Evolutionary conservation across 1,140 invertebrate species (phyloP).

Genomic region (Sarcophaga peregrina): DNA sequence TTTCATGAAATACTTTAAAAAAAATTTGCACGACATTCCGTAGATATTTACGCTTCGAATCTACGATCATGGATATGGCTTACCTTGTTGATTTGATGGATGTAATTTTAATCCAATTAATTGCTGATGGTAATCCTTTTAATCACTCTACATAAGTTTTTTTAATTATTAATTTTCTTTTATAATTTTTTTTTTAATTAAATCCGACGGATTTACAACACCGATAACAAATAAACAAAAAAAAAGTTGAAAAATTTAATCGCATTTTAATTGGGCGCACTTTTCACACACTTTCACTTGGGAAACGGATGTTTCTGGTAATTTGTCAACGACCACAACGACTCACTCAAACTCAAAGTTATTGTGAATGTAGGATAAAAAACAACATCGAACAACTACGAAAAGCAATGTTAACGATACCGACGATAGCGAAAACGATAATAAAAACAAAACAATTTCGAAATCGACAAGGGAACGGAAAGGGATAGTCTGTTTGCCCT

Average conservation of each 20-base stretch:
- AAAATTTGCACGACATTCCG: no score
- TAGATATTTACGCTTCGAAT: not conserved
- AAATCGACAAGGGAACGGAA: constrained; percentile 41
- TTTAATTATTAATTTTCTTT: not conserved
- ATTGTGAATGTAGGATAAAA: not conserved
- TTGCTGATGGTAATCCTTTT: not conserved
- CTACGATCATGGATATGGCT: not conserved
- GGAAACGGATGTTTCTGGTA: constrained; percentile 59
- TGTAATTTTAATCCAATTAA: constrained; percentile 8
- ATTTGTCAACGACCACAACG: constrained; percentile 57
- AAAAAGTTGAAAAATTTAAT: not conserved
- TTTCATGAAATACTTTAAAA: not conserved
- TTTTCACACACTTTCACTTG: constrained; percentile 12
- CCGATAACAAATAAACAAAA: not conserved
- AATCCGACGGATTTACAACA: not conserved
- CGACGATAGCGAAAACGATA: not conserved
- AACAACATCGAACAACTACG: not conserved
- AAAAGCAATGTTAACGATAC: not conserved
- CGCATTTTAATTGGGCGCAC: not conserved
- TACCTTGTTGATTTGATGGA: not conserved
- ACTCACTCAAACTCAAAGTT: constrained; percentile 43
- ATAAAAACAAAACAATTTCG: constrained; percentile 40
- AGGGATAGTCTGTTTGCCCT: constrained; percentile 31
- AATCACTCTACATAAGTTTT: not conserved
- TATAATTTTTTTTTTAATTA: not conserved